phyloP scores from a whole-genome alignment of 2,797 vertebrate species.

The Ibycter americanus region DNA sequence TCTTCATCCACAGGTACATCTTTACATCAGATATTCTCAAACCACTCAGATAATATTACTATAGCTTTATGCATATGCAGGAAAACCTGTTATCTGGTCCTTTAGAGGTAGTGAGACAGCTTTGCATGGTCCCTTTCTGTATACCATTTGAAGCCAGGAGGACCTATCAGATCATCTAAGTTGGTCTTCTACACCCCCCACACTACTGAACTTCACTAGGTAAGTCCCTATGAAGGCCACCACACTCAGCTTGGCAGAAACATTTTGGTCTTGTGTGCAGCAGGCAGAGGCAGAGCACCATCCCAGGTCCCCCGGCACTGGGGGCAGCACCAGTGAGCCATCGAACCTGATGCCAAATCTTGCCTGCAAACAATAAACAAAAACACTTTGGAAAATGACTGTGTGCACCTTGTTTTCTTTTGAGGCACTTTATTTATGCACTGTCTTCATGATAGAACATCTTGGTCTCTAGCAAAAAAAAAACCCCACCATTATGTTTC shows the following conservation, averaged over 20 bases:
- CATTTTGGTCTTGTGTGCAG: background rate
- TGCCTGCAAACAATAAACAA: background rate
- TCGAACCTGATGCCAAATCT: background rate
- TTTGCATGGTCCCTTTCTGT: background rate
- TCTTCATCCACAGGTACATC: background rate
- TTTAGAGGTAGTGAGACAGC: rapidly evolving
- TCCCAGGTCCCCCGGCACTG: rapidly evolving
- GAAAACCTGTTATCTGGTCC: background rate
- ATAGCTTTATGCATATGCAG: background rate
- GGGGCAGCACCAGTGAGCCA: background rate
- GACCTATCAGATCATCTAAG: background rate
- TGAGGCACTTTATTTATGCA: background rate
- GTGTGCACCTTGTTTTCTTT: background rate
- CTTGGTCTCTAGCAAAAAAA: background rate
- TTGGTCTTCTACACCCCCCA: background rate
- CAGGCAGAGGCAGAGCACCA: background rate
- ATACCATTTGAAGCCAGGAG: background rate
- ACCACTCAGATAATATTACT: background rate
- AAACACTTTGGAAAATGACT: background rate
- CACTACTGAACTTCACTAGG: background rate
- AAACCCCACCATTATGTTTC: background rate
- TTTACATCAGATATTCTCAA: background rate
- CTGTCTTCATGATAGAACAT: background rate
- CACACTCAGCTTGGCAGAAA: background rate
- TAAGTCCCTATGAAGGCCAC: background rate